Percentiles rank a stretch among this genome's conserved stretches.
These are phyloP conservation scores for Cebidichthys violaceus DNA, from an alignment of 2,113 vertebrate species.

Conservation along the genomic window DNA sequence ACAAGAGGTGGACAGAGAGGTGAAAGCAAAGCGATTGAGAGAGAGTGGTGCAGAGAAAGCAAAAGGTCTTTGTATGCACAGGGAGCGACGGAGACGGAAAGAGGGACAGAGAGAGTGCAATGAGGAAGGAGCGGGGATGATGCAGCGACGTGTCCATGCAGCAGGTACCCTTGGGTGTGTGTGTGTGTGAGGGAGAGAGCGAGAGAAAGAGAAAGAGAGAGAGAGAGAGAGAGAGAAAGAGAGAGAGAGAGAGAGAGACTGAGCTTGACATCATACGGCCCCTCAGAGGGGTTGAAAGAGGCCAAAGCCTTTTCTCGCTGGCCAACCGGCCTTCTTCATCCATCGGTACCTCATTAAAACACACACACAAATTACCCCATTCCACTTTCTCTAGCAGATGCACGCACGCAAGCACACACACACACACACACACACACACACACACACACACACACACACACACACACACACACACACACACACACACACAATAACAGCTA, in stretches of 20 bases:
- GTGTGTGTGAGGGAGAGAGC: constrained; percentile 24
- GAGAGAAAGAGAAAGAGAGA: constrained; percentile 36
- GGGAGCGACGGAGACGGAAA: constrained; percentile 15
- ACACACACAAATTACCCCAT: constrained; percentile 56
- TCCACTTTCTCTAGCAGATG: constrained; percentile 46
- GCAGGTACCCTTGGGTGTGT: constrained; percentile 59
- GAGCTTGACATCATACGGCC: constrained; percentile 64
- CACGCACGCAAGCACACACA: background rate
- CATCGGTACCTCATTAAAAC: constrained; percentile 79
- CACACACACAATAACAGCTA: constrained; percentile 55
- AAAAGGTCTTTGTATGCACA: constrained; percentile 48
- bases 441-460: constrained; percentile 17
- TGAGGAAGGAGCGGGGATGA: constrained; percentile 68
- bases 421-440: constrained; percentile 11
- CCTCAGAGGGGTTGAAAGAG: constrained; percentile 72
- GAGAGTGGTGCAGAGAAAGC: constrained; percentile 21
- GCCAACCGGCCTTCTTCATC: constrained; percentile 75
- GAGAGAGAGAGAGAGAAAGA: constrained; percentile 23
- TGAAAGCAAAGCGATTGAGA: constrained; percentile 39
- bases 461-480: constrained; percentile 36
- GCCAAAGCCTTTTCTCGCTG: constrained; percentile 72
- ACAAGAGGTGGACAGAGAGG: constrained; percentile 33
- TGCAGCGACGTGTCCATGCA: constrained; percentile 69
- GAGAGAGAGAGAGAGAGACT: constrained; percentile 32
- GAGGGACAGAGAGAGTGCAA: constrained; percentile 48